Evolutionary conservation across 1,140 invertebrate genomes (phyloP).

Genomic region (Trissolcus basalis): DNA sequence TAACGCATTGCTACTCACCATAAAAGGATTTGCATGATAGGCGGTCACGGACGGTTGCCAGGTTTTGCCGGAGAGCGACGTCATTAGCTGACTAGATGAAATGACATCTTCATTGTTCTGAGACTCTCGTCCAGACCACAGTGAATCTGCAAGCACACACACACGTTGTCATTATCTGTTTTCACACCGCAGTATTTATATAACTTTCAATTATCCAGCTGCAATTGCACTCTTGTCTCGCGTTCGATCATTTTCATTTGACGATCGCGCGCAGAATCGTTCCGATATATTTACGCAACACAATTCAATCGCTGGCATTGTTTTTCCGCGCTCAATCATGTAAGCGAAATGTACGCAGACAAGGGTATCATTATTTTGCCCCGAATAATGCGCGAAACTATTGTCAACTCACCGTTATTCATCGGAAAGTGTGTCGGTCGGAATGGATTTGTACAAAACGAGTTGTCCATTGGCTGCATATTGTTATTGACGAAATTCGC

Average conservation of each 20-base stretch:
- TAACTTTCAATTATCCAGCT: conserved; percentile 9
- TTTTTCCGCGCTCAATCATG: conserved; percentile 24
- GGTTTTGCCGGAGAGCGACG: conserved; percentile 70
- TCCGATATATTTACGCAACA: conserved; percentile 6
- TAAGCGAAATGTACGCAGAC: conserved; percentile 6
- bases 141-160: conserved; percentile 62
- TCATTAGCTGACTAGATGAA: conserved; percentile 74
- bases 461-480: conserved; percentile 67
- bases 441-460: conserved; percentile 71
- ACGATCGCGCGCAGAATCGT: too few species aligned
- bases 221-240: neutral
- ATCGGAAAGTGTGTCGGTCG: conserved; percentile 66
- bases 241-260: neutral
- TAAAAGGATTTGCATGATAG: conserved; percentile 74
- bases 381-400: conserved; percentile 20
- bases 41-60: conserved; percentile 73
- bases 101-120: conserved; percentile 71
- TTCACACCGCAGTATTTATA: conserved; percentile 15
- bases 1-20: conserved; percentile 62
- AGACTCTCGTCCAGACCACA: conserved; percentile 69
- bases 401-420: conserved; percentile 66
- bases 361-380: conserved; percentile 24
- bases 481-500: conserved; percentile 71
- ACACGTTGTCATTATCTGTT: conserved; percentile 22
- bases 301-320: neutral